These are phyloP conservation scores for Lophotriccus pileatus DNA, from an alignment of 2,797 vertebrate species.

Conservation along the genomic window DNA sequence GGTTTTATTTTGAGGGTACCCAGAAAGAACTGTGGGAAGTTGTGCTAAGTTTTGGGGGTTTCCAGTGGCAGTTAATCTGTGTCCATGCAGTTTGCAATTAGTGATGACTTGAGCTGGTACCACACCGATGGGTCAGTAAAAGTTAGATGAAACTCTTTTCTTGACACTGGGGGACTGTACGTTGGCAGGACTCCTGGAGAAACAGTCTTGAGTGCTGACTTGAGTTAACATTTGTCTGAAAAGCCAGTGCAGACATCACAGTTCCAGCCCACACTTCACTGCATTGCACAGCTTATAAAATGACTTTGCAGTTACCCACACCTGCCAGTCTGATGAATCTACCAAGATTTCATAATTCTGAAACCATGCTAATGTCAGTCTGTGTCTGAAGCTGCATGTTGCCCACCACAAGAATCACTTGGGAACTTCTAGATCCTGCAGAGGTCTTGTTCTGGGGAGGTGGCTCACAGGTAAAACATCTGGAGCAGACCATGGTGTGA, in stretches of 20 bases:
- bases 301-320: background rate
- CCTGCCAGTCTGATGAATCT: background rate
- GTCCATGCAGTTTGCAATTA: background rate
- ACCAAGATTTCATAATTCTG: background rate
- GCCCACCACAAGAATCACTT: background rate
- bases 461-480: background rate
- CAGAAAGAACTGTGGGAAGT: background rate
- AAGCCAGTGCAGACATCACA: background rate
- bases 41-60: background rate
- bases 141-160: background rate
- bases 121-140: background rate
- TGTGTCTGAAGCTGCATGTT: background rate
- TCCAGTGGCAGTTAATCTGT: background rate
- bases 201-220: background rate
- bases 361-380: background rate
- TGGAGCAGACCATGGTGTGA: background rate
- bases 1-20: background rate
- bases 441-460: background rate
- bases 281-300: background rate
- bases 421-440: background rate
- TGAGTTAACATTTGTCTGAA: background rate
- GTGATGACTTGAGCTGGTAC: background rate
- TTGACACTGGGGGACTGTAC: rapidly evolving
- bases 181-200: background rate
- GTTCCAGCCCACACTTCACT: background rate